These are phyloP conservation scores for Pseudopleuronectes americanus DNA, from an alignment of 2,797 vertebrate genomes.

Conservation along the genomic window DNA sequence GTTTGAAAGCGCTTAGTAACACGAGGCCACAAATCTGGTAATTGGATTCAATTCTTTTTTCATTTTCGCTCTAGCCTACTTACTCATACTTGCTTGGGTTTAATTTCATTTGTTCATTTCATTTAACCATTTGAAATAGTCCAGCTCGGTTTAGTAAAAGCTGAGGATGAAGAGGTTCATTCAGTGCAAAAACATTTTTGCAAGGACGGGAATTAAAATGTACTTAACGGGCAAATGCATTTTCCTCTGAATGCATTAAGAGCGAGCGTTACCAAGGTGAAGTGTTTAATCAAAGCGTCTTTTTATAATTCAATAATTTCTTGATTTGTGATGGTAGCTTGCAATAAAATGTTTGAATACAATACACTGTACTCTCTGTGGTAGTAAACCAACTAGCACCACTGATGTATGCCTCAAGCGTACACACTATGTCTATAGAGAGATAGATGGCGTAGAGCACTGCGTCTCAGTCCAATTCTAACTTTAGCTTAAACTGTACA, in stretches of 20 bases:
- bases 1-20: conserved; percentile 14
- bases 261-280: not conserved
- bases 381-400: not conserved
- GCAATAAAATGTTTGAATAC: not conserved
- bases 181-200: not conserved
- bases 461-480: not conserved
- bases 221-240: not conserved
- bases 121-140: conserved; percentile 4
- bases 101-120: conserved; percentile 9
- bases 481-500: conserved; percentile 5
- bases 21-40: conserved; percentile 22
- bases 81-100: not conserved
- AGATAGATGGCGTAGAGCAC: not conserved
- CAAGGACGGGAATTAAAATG: not conserved
- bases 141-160: not conserved
- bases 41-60: conserved; percentile 6
- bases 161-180: not conserved
- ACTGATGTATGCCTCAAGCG: no score
- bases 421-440: not conserved
- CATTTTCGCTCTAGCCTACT: not conserved
- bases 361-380: no score
- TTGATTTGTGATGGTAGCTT: not conserved
- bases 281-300: not conserved
- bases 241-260: not conserved
- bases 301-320: not conserved